Base-by-base conservation (phyloP, 2,113 vertebrate species). In the Tachysurus fulvidraco region DNA sequence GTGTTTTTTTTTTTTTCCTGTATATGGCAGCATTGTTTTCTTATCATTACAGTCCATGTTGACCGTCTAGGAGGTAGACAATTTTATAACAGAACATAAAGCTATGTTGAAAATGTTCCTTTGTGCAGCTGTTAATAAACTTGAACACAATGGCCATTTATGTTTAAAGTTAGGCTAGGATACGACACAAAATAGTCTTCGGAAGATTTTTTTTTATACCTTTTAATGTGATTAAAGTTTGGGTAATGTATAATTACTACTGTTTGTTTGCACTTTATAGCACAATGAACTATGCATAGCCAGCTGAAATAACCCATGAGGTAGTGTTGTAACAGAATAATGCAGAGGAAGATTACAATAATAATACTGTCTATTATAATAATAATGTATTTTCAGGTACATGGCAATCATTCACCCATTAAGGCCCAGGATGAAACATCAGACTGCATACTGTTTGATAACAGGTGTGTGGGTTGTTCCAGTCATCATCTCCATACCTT, bases 401-500 rank as follows among this genome's bases (percentile, higher is more conserved):
- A 96, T 99, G 86, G 98, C 98, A 28, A 99, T 99, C 0, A 97
- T 99, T 55, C 96, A 99, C 90, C 98, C 98, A 52, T 90, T 99
- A 92, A 96, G 96, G 86, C 98, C 98, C 54, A 96, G 98, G 36
- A 99, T 99, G 97, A 98, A 98, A 91, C 97, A 96, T n/a, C 97
- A 98, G 91, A 99, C 96, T 0, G 98, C 97, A 84, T 96, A 96
- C 89, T 93, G 95, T 86, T 91, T 97, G 11, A 96, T 97, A 0
- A 92, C 93, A 0, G 85, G 95, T 76, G 96, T 99, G 89, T 99
- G 98, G 98, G 92, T 96, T 0, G 87, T 98, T 71, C 97, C 98
- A 28, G 92, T 98, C 57, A 93, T 99, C 46, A 95, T 99, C 74
- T 97, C 98, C 21, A 96, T 99, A 84, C 98, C 98, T 0, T 98